A percentile compares a stretch with the other conserved stretches of the same genome.
phyloP scores from a whole-genome alignment of 2,797 vertebrate species.

The Anas georgica region DNA sequence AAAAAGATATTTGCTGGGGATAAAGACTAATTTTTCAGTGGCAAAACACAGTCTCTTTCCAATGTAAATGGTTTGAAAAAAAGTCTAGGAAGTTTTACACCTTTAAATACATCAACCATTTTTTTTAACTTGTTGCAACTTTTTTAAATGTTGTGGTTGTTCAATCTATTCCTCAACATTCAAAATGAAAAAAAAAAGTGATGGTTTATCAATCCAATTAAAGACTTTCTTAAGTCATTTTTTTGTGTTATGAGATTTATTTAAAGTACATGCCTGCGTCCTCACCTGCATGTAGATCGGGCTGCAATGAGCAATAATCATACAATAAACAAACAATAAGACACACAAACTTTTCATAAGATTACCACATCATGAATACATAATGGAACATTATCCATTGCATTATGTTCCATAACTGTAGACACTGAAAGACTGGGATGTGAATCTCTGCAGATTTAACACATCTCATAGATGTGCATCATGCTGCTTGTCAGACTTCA shows the following conservation, averaged over 20 bases:
- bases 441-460: background rate
- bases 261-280: background rate
- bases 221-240: slow-evolving; percentile 18
- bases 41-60: slow-evolving; percentile 19
- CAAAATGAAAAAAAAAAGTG: background rate
- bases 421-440: background rate
- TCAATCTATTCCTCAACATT: background rate
- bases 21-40: slow-evolving; percentile 23
- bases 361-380: background rate
- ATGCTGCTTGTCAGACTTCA: background rate
- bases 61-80: background rate
- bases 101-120: background rate
- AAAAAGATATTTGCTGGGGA: slow-evolving; percentile 42
- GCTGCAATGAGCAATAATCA: background rate
- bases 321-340: background rate
- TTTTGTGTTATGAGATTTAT: slow-evolving; percentile 14
- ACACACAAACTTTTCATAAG: background rate
- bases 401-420: background rate
- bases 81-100: slow-evolving; percentile 11
- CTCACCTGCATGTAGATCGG: background rate
- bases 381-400: background rate
- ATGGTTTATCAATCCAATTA: slow-evolving; percentile 23
- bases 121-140: slow-evolving; percentile 14
- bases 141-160: background rate
- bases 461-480: background rate